A percentile compares a stretch with the other conserved stretches of the same genome.
phyloP scores from a whole-genome alignment of 2,113 vertebrate species.

The Elachura formosa region DNA sequence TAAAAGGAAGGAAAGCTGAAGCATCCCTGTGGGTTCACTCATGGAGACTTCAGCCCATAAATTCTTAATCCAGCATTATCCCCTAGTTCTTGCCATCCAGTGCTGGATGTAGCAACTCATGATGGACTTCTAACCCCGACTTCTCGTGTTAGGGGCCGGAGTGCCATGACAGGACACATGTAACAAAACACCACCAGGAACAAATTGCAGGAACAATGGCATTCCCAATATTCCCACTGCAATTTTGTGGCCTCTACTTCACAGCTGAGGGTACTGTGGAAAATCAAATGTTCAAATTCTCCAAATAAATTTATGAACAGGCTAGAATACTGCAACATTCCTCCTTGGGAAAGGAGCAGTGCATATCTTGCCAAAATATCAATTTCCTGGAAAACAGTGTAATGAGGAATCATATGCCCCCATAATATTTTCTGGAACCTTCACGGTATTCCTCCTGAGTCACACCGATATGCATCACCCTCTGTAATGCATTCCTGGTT shows the following conservation, averaged over 20 bases:
- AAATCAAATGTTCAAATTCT: neutral
- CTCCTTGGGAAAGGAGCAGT: neutral
- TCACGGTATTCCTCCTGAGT: neutral
- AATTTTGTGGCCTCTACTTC: neutral
- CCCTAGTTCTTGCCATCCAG: neutral
- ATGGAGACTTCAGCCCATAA: neutral
- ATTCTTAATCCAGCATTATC: neutral
- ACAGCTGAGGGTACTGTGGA: no score
- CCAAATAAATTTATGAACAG: neutral
- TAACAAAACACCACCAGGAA: neutral
- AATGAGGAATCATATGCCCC: neutral
- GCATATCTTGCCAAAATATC: neutral
- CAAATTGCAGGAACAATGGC: neutral
- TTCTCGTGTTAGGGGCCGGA: neutral
- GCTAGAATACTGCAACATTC: neutral
- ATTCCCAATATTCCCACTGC: rapidly evolving
- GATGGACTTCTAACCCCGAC: neutral
- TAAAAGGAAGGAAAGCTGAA: neutral
- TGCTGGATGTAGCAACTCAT: rapidly evolving
- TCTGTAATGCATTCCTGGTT: neutral
- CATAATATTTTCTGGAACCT: neutral
- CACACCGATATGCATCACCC: neutral
- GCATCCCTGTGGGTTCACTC: rapidly evolving
- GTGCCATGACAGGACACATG: rapidly evolving
- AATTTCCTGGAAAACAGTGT: neutral